Base-by-base conservation (phyloP, 2,888 invertebrate genomes). In the Drosophila kuntzei region DNA sequence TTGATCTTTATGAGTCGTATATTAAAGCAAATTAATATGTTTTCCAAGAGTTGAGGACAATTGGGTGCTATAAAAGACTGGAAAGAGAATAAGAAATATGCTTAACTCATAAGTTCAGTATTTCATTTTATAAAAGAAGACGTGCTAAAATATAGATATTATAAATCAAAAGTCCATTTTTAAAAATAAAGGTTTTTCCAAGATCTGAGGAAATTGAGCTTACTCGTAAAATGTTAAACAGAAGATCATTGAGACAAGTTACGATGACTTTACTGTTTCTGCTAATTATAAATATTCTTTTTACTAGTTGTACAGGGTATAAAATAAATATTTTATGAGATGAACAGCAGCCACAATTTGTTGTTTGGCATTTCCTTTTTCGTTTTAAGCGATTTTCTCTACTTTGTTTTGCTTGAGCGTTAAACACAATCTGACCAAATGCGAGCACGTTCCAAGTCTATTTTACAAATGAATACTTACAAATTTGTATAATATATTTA, bases 401-500 rank as follows among this genome's bases (percentile, higher is more conserved):
- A 53, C 55, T 76, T 60, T 60, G 39, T 59, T 76, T 68, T 43
- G 59, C 46, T 34, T 25, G 32, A 57, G 12, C 58, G 53, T 39
- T 47, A 32, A 59, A 36, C 44, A 55, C 49, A 60, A 63, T 64
- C 71, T 65, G 51, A 43, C 77, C 74, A 75, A 71, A 76, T 59
- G 39, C 44, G 50, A 47, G 12, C 57, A 32, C 12, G 32, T 43
- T 57, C 29, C 41, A 29, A 57, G 47, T 18, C 43, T 58, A 29
- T 44, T 34, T 62, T n/a, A 63, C 41, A 57, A 32, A 65, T 60
- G 32, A 41, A 29, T 50, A 64, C 32, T 65, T 62, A 67, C 64
- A 58, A 29, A 36, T 65, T 60, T 73, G 50, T 41, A 60, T 65
- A 66, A 75, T 70, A 76, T 76, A 79, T 72, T 79, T 76, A 65